Evolutionary conservation across 2,888 invertebrate genomes (phyloP).

Genomic region (Clistopyga incitator): DNA sequence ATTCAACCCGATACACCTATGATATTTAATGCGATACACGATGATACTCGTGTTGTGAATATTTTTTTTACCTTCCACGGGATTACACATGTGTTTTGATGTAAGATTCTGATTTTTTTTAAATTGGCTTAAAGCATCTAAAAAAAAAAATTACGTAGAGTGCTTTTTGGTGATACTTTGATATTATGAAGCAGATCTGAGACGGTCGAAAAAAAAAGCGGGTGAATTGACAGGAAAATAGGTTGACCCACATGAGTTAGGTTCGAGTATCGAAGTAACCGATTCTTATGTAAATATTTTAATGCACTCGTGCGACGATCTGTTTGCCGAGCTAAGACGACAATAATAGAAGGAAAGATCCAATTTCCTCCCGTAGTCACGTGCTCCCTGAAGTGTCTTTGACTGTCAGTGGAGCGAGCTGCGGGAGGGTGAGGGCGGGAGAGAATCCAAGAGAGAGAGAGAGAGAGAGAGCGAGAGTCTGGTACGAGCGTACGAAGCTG

Average conservation of each 20-base stretch:
- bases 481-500: constrained; percentile 14
- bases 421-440: neutral
- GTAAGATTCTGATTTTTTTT: neutral
- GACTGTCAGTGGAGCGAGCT: constrained; percentile 23
- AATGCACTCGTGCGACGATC: constrained; percentile 36
- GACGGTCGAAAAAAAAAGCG: too few relatives aligned
- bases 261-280: neutral
- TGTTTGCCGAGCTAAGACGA: constrained; percentile 39
- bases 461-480: too few relatives aligned
- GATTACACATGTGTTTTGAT: neutral
- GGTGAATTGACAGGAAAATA: too few relatives aligned
- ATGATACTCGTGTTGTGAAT: neutral
- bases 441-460: constrained; percentile 10
- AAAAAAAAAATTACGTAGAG: too few relatives aligned
- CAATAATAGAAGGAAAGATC: constrained; percentile 46
- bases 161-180: too few relatives aligned
- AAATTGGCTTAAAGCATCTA: too few relatives aligned
- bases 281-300: constrained; percentile 35
- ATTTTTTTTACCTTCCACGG: neutral
- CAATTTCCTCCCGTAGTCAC: constrained; percentile 55
- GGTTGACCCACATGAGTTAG: neutral
- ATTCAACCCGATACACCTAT: constrained; percentile 28
- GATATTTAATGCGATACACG: constrained; percentile 29
- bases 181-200: too few relatives aligned
- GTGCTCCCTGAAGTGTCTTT: constrained; percentile 48